These are phyloP conservation scores for Phaethornis superciliosus DNA, from an alignment of 2,113 vertebrate genomes.

Conservation along the genomic window DNA sequence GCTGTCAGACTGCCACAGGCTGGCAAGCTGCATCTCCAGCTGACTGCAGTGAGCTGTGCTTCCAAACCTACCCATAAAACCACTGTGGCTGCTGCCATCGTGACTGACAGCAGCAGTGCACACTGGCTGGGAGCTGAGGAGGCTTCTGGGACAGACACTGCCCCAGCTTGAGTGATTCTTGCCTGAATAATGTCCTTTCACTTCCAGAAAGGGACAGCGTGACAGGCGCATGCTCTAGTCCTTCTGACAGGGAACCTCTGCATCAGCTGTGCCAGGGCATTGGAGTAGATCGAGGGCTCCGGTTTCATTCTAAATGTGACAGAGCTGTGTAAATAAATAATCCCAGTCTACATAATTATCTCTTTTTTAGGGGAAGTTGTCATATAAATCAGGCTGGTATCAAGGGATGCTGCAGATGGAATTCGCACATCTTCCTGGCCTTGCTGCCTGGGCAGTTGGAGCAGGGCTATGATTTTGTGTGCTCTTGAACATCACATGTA, in stretches of 20 bases:
- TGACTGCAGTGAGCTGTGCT: background rate
- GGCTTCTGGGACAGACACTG: background rate
- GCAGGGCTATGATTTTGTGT: background rate
- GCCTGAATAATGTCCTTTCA: conserved; percentile 46
- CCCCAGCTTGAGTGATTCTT: background rate
- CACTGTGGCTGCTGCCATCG: accelerated
- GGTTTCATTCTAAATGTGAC: background rate
- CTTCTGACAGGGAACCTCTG: conserved; percentile 39
- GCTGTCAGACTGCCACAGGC: background rate
- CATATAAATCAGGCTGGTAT: background rate
- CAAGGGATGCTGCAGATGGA: background rate
- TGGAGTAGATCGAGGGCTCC: background rate
- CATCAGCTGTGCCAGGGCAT: background rate
- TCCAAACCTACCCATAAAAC: background rate
- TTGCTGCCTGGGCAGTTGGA: accelerated
- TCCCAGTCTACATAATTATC: conserved; percentile 18
- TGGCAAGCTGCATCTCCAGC: background rate
- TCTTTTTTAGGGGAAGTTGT: background rate
- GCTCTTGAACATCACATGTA: background rate
- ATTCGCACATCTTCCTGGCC: background rate
- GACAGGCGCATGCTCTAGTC: background rate
- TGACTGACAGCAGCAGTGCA: background rate
- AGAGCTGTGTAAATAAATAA: conserved; percentile 38
- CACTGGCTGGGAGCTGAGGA: background rate
- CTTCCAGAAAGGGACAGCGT: background rate